phyloP scores from a whole-genome alignment of 92 coral and sea anemone species.

The Palythoa heliodiscus region DNA sequence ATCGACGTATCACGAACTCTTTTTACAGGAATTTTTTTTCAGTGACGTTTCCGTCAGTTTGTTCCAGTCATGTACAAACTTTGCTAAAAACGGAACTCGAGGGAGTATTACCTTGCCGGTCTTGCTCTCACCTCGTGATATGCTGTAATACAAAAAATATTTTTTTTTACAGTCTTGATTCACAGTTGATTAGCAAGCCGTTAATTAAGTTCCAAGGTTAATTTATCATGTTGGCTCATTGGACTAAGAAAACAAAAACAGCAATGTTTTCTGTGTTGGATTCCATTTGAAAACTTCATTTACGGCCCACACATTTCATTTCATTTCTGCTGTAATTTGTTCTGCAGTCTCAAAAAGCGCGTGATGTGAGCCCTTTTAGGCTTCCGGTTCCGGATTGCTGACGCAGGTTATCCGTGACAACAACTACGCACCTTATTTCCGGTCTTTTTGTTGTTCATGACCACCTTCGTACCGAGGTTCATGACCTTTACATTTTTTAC shows the following conservation, averaged over 20 bases:
- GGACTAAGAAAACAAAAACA: no score
- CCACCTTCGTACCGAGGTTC: no score
- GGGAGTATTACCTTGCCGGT: no score
- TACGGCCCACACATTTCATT: background rate
- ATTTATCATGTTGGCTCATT: no score
- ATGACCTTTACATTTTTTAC: no score
- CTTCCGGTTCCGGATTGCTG: background rate
- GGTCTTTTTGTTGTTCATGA: background rate
- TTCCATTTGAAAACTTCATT: background rate
- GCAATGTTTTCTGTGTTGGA: background rate
- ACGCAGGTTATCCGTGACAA: background rate
- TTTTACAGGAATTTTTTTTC: background rate
- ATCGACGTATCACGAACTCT: no score
- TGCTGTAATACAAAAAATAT: no score
- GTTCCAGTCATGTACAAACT: background rate
- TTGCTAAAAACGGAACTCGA: background rate
- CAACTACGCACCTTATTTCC: background rate
- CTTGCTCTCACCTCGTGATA: background rate
- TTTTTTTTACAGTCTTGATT: no score
- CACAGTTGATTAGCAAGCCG: no score
- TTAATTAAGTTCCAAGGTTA: no score
- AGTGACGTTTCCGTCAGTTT: background rate
- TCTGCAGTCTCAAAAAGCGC: background rate
- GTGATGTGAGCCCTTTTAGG: background rate
- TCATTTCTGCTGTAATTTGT: background rate